These are phyloP conservation scores for Bombylius discolor DNA, from an alignment of 2,888 invertebrate genomes.

Conservation along the genomic window DNA sequence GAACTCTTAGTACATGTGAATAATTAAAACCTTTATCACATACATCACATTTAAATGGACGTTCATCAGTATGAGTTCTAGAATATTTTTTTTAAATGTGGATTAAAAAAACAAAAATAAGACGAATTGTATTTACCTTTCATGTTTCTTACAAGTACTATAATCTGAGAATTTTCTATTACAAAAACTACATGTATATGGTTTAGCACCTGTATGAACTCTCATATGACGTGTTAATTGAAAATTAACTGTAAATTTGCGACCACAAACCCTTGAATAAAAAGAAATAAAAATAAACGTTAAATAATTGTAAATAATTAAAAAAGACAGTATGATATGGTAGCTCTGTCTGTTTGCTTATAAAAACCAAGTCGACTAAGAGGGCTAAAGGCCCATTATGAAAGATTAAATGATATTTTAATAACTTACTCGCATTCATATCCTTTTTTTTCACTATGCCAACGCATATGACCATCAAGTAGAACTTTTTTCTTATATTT, in stretches of 20 bases:
- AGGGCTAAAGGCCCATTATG: no score
- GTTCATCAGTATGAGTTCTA: conserved; percentile 33
- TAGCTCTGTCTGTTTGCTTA: no score
- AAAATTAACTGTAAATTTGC: conserved; percentile 31
- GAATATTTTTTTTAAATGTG: background rate
- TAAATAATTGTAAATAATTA: background rate
- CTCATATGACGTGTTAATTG: conserved; percentile 34
- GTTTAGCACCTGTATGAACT: conserved; percentile 31
- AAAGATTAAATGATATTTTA: background rate
- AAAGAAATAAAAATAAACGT: background rate
- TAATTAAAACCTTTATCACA: conserved; percentile 35
- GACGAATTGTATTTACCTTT: conserved; percentile 21
- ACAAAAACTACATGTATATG: conserved; percentile 31
- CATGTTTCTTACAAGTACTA: conserved; percentile 33
- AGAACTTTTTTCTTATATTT: background rate
- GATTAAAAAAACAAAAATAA: background rate
- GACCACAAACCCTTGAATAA: conserved; percentile 27
- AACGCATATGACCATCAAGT: background rate
- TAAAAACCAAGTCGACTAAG: no score
- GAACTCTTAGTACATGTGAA: conserved; percentile 31
- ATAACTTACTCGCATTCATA: background rate
- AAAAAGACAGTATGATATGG: background rate
- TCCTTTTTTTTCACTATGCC: background rate
- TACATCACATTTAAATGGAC: conserved; percentile 29
- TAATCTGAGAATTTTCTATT: conserved; percentile 31